Evolutionary conservation across 1,140 invertebrate species (phyloP), one percentile per base, ranked within the genome.

Genomic region (Meloidogyne chitwoodi): DNA sequence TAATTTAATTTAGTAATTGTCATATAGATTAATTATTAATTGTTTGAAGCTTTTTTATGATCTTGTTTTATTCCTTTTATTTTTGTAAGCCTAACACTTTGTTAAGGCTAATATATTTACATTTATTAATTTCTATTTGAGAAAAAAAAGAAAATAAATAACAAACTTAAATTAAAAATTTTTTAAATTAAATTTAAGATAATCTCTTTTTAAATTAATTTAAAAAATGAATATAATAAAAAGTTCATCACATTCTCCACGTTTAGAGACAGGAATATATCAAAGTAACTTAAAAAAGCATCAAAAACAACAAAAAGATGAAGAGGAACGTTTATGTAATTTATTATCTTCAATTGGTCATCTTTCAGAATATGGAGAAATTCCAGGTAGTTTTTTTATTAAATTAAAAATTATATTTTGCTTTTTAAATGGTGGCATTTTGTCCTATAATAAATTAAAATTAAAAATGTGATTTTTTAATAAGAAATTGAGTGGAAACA

Each of bases 301-400:
- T 22, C 56, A 31, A 26, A 41, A 70, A 0, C 68, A 44, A 56
- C 34, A 5, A 24, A 11, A 72, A 19, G 41, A 27, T 12, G 44
- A 34, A 64, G 70, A 75, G 10, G 64, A 77, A 22, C 27, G 44
- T 8, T 22, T 77, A 29, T 14, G 29, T 27, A 75, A 72, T 41
- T 67, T 77, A 56, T 68, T 77, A 10, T 76, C 71, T 62, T 77
- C 76, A 19, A 77, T 77, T 14, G 64, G 63, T 0, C 70, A 77
- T 41, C 19, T 77, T 12, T 65, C 76, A 14, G 74, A 66, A 34
- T 68, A 77, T 61, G 76, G 76, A 14, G 76, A 77, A 19, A 66
- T 77, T 73, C 76, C 76, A 72, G 76, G 76, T 10, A 38, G 0
- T 38, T 38, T 38, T 38, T 67, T 22, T 44, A 27, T 26, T 26